Conservation (phyloP, 2,113 vertebrate genomes). For the Quiscalus mexicanus region DNA sequence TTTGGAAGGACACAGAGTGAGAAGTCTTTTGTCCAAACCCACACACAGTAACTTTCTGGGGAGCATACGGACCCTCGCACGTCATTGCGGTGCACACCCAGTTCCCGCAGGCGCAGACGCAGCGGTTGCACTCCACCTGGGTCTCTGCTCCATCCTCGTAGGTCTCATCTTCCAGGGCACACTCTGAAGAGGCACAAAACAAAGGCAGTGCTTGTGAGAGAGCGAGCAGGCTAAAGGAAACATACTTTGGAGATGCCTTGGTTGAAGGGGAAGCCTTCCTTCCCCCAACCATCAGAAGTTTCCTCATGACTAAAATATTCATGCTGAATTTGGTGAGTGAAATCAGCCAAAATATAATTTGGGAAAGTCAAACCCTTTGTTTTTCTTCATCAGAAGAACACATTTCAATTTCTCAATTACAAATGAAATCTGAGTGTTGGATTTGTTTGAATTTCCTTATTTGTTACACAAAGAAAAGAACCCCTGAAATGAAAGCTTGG, state of each 20-base stretch:
- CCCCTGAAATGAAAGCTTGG: not conserved
- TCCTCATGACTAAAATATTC: not conserved
- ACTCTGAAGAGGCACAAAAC: constrained; percentile 78
- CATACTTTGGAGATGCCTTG: not conserved
- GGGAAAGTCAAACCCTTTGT: not conserved
- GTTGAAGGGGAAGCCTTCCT: not conserved
- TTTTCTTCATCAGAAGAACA: not conserved
- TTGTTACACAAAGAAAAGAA: not conserved
- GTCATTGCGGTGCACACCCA: constrained; percentile 99
- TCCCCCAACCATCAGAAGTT: not conserved
- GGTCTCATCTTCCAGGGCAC: constrained; percentile 94
- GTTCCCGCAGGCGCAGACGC: constrained; percentile 96
- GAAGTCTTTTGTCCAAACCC: not conserved
- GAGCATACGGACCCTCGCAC: constrained; percentile 81
- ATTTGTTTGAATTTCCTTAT: not conserved
- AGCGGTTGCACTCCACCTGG: constrained; percentile 96
- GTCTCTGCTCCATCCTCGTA: constrained; percentile 95
- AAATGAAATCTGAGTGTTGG: not conserved
- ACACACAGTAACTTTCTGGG: not conserved
- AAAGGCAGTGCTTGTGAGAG: not conserved
- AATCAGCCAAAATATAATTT: not conserved
- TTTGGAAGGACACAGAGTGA: not conserved
- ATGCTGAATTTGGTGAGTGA: not conserved
- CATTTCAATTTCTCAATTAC: not conserved
- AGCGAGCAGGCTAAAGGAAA: not conserved